Evolutionary conservation across 1,140 invertebrate genomes (phyloP), one percentile per base, ranked within the genome.

Genomic region (Calephelis nemesis): DNA sequence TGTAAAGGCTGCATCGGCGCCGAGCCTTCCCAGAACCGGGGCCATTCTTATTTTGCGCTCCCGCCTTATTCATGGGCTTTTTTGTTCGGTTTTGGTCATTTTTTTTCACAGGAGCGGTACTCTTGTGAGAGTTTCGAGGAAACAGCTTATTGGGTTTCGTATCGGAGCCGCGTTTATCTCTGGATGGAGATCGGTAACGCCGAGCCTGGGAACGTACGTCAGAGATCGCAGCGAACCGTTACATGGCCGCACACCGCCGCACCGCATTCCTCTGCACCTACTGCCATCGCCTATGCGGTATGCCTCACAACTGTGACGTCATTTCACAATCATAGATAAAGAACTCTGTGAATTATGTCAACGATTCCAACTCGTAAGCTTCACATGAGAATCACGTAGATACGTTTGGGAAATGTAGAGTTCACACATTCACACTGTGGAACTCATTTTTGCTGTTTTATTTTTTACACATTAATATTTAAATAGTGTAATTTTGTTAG

Each of bases 1-100:
- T 88, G 80, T 89, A 87, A 88, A 91, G 87, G 85, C 82, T 85
- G 82, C 84, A 84, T 82, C 87, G 89, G 87, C 88, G 87, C 87
- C 87, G 88, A 84, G 76, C 87, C 87, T 91, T 91, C 88, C 81
- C 85, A 88, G 88, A 91, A 91, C 72, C 78, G 81, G 78, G 78
- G 71, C 87, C 85, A 90, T 91, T 91, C 87, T 90, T 88, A 88
- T 90, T 90, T 90, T 81, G 86, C 86, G 85, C 85, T 88, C 87
- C 87, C 85, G 85, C 85, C 84, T 88, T 91, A 88, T 88, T 90
- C 84, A 86, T 78, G 74, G 78, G 68, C 76, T 90, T 90, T 84
- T 90, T 89, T 89, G 81, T 84, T 78, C 72, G 73, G 76, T 75
- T 85, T 89, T 82, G 77, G 81, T 89, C 72, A 81, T 88, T 87